These are phyloP conservation scores for Scytalopus superciliaris DNA, from an alignment of 2,113 vertebrate genomes.

Conservation along the genomic window DNA sequence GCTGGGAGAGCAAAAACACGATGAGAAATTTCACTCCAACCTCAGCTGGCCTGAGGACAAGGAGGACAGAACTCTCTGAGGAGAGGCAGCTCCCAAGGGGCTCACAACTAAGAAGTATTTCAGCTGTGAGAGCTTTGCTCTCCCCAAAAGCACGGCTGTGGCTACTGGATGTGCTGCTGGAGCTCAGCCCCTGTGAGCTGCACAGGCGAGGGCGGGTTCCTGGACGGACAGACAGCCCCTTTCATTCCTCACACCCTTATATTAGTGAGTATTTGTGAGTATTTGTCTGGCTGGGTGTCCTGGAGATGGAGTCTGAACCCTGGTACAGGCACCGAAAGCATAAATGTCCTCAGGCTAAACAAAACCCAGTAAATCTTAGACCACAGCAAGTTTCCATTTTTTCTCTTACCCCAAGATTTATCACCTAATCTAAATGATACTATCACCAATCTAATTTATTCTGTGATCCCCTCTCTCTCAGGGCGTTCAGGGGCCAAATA, in stretches of 20 bases:
- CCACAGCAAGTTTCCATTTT: neutral
- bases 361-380: neutral
- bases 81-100: constrained; percentile 35
- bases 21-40: constrained; percentile 34
- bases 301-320: neutral
- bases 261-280: neutral
- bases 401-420: neutral
- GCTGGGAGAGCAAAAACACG: neutral
- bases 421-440: neutral
- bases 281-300: neutral
- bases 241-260: neutral
- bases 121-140: constrained; percentile 10
- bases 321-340: neutral
- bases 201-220: neutral
- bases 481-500: neutral
- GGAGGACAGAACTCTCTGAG: constrained; percentile 37
- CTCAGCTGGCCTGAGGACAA: constrained; percentile 37
- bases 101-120: constrained; percentile 21
- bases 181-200: neutral
- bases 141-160: neutral
- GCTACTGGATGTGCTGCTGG: constrained; percentile 12
- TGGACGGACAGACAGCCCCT: neutral
- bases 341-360: neutral
- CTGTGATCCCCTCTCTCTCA: neutral
- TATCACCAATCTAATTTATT: neutral